phyloP scores from a whole-genome alignment of 2,888 invertebrate genomes.

The Anagyrus pseudococci region DNA sequence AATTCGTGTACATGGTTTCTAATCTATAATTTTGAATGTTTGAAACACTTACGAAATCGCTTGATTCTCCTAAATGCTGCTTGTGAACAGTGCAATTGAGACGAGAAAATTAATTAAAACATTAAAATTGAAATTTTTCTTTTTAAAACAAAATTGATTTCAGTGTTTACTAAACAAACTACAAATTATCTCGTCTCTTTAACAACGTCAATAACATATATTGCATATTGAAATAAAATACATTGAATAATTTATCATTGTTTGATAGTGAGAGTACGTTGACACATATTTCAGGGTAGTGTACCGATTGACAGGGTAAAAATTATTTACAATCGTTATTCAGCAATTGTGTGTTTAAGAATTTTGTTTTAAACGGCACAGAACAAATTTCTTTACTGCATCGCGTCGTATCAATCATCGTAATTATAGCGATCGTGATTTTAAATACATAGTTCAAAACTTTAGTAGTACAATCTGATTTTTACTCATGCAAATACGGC shows the following conservation, averaged over 20 bases:
- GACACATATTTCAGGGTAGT: conserved; percentile 57
- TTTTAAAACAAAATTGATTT: conserved; percentile 14
- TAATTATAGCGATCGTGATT: too few species aligned
- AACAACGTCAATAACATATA: conserved; percentile 3
- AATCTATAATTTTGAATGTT: conserved; percentile 35
- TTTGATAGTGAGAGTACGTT: conserved; percentile 37
- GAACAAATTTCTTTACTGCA: neutral
- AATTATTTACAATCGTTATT: conserved; percentile 18
- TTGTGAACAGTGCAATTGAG: conserved; percentile 53
- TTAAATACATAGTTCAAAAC: too few species aligned
- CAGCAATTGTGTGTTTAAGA: too few species aligned
- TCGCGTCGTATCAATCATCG: too few species aligned
- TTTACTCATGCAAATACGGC: too few species aligned
- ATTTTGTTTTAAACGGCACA: too few species aligned
- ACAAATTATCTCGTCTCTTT: conserved; percentile 15
- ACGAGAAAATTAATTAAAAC: conserved; percentile 38
- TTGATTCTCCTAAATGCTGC: conserved; percentile 62
- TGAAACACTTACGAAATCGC: conserved; percentile 60
- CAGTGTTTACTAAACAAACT: too few species aligned
- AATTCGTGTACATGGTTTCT: conserved; percentile 18
- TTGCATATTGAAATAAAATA: conserved; percentile 9
- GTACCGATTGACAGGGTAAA: conserved; percentile 36
- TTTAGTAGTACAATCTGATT: too few species aligned
- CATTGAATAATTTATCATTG: conserved; percentile 13
- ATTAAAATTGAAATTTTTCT: conserved; percentile 4